Conservation (phyloP, 2,888 invertebrate species). For the Drosophila mayaguana region DNA sequence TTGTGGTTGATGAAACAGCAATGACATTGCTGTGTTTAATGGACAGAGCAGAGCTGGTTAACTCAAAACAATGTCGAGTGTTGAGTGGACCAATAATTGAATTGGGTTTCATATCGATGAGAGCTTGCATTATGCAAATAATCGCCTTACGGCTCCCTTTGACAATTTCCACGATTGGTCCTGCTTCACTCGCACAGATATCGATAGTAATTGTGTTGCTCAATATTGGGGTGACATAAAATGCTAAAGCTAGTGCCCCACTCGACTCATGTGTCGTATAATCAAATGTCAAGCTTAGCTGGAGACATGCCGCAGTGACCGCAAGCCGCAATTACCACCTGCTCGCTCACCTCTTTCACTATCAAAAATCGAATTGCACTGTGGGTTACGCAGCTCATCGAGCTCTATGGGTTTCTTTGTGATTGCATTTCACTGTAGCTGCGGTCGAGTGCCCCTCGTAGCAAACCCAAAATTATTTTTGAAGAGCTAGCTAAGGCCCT, state of each 20-base stretch:
- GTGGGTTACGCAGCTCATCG: constrained; percentile 1
- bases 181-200: background rate
- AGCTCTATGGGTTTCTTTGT: constrained; percentile 31
- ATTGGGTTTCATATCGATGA: background rate
- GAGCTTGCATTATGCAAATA: background rate
- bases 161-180: background rate
- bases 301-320: constrained; percentile 4
- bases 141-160: background rate
- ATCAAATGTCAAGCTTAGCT: constrained; percentile 6
- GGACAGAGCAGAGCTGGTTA: background rate
- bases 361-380: constrained; percentile 31
- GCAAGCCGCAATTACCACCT: constrained; percentile 23
- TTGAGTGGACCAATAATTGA: constrained; percentile 10
- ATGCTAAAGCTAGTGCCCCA: background rate
- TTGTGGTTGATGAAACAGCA: constrained; percentile 10
- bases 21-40: background rate
- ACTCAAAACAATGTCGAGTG: background rate
- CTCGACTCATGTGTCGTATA: constrained; percentile 1
- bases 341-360: background rate
- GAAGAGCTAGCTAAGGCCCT: background rate
- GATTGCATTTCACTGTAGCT: constrained; percentile 74
- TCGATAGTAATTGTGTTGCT: background rate
- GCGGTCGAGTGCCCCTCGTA: constrained; percentile 53
- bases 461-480: constrained; percentile 17
- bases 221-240: background rate